Conservation (phyloP, 1,140 invertebrate species). For the Lysiphlebus fabarum region DNA sequence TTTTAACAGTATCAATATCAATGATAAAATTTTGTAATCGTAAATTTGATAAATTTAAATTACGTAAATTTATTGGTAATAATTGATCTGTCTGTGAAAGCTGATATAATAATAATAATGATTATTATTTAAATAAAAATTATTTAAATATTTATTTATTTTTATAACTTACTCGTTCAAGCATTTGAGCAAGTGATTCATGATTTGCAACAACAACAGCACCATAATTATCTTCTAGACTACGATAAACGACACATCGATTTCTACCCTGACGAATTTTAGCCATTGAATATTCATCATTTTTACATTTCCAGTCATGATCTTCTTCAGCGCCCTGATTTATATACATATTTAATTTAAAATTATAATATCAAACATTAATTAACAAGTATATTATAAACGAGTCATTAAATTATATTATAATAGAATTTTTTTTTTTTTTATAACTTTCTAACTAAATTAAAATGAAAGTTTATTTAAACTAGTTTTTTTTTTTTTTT, state of each 20-base stretch:
- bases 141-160: not conserved
- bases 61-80: constrained; percentile 63
- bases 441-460: too few species aligned
- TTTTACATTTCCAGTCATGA: constrained; percentile 54
- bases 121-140: too few species aligned
- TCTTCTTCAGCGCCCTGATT: constrained; percentile 56
- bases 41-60: constrained; percentile 69
- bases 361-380: constrained; percentile 2
- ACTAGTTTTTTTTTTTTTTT: too few species aligned
- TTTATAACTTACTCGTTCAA: constrained; percentile 66
- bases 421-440: not conserved
- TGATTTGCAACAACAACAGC: constrained; percentile 86
- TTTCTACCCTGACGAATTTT: constrained; percentile 71
- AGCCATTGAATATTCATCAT: constrained; percentile 48
- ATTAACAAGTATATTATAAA: not conserved
- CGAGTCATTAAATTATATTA: too few species aligned
- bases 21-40: constrained; percentile 68
- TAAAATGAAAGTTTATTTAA: too few species aligned
- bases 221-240: constrained; percentile 82
- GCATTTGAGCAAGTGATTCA: constrained; percentile 77
- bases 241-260: constrained; percentile 75
- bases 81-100: constrained; percentile 65
- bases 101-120: too few species aligned
- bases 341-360: constrained; percentile 11
- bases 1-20: constrained; percentile 56